phyloP scores from a whole-genome alignment of 2,113 vertebrate genomes.

The Tyrannus savana region DNA sequence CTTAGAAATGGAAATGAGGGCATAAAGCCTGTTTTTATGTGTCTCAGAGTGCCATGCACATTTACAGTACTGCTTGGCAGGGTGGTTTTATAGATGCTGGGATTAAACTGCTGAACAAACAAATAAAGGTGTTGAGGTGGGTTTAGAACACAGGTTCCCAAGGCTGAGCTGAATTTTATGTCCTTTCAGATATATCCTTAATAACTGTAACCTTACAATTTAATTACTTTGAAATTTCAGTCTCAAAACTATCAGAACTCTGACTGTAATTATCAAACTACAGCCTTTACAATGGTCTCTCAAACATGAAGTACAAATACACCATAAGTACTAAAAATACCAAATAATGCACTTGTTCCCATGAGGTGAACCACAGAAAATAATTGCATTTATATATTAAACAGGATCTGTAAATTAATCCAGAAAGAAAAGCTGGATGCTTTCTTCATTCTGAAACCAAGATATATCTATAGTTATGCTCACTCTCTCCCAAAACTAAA shows the following conservation, averaged over 20 bases:
- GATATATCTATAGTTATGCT: background rate
- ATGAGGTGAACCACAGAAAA: background rate
- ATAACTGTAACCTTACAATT: slow-evolving; percentile 19
- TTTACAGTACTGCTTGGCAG: background rate
- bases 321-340: background rate
- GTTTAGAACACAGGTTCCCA: background rate
- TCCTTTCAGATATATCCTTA: slow-evolving; percentile 11
- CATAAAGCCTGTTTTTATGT: background rate
- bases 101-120: slow-evolving; percentile 43
- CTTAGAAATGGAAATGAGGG: slow-evolving; percentile 16
- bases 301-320: background rate
- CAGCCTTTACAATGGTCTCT: background rate
- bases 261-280: background rate
- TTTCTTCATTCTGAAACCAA: background rate
- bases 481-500: background rate
- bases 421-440: background rate
- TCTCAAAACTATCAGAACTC: background rate
- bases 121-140: background rate
- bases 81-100: background rate
- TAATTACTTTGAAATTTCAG: slow-evolving; percentile 14
- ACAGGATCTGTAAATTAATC: background rate
- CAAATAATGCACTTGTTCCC: background rate
- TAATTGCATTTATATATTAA: background rate
- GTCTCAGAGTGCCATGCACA: background rate
- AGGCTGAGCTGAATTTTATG: background rate